Evolutionary conservation across 64 coral and sea anemone genomes (phyloP).

Genomic region (Pachyseris speciosa): DNA sequence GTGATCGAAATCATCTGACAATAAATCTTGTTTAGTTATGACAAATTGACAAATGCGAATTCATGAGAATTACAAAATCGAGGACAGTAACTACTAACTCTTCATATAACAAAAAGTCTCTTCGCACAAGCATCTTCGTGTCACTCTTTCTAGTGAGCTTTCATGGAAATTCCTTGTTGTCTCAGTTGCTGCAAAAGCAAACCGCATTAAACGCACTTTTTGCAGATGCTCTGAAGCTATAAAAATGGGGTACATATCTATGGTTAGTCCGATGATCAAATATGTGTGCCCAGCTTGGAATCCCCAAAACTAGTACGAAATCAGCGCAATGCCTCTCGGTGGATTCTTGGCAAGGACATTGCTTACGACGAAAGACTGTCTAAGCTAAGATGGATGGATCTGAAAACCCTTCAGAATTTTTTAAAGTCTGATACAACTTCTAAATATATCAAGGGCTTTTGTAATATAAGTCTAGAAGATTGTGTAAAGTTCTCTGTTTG

Average conservation of each 20-base stretch:
- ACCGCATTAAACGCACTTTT: conserved; percentile 2
- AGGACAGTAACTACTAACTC: background rate
- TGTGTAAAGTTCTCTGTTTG: too few species aligned
- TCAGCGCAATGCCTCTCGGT: too few species aligned
- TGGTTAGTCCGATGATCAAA: conserved; percentile 11
- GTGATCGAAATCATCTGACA: too few species aligned
- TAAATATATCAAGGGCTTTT: too few species aligned
- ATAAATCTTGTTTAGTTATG: too few species aligned
- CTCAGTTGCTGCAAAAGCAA: background rate
- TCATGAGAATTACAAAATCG: conserved; percentile 1
- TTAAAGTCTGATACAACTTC: too few species aligned
- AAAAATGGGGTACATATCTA: background rate
- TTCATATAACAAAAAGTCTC: conserved; percentile 4
- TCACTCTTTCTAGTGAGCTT: background rate
- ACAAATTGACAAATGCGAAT: conserved; percentile 18
- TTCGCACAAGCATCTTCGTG: conserved; percentile 35
- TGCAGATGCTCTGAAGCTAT: conserved; percentile 1
- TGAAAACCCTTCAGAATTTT: too few species aligned
- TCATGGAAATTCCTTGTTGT: conserved; percentile 38
- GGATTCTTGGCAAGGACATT: too few species aligned
- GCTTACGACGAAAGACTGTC: too few species aligned
- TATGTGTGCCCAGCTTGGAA: conserved; percentile 31
- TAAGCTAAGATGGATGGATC: too few species aligned
- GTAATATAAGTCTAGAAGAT: too few species aligned
- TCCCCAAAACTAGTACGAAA: too few species aligned